These are phyloP conservation scores for Talpa occidentalis DNA, from an alignment of 2,113 vertebrate species.

Conservation along the genomic window DNA sequence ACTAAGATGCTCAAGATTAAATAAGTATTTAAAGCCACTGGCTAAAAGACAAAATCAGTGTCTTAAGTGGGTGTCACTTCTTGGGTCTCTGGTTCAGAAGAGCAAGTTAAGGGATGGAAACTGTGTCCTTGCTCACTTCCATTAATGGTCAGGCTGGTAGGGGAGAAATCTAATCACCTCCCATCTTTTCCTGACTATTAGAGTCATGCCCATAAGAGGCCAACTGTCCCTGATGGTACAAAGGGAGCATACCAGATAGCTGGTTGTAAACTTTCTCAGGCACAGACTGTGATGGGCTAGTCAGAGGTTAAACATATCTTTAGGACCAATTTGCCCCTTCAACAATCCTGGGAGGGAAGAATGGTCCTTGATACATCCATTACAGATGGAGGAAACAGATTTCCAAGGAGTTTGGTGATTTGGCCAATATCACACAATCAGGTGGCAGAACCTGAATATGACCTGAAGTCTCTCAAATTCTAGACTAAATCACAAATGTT, in stretches of 20 bases:
- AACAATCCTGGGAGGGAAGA: not conserved
- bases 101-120: not conserved
- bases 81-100: conserved; percentile 27
- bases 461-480: not conserved
- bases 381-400: not conserved
- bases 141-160: not conserved
- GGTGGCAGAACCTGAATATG: not conserved
- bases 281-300: not conserved
- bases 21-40: conserved; percentile 34
- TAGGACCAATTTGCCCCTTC: not conserved
- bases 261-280: not conserved
- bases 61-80: not conserved
- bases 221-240: not conserved
- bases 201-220: not conserved
- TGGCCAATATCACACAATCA: not conserved
- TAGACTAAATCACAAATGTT: not conserved
- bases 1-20: conserved; percentile 53
- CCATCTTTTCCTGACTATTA: conserved; percentile 6
- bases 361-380: not conserved
- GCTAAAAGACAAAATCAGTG: not conserved
- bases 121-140: conserved; percentile 8
- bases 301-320: not conserved
- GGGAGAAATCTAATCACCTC: not conserved
- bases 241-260: not conserved
- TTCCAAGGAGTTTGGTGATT: not conserved